A percentile compares a stretch with the other conserved stretches of the same genome.
Evolutionary conservation across 2,113 vertebrate genomes (phyloP).

Genomic region (Anolis sagrei): DNA sequence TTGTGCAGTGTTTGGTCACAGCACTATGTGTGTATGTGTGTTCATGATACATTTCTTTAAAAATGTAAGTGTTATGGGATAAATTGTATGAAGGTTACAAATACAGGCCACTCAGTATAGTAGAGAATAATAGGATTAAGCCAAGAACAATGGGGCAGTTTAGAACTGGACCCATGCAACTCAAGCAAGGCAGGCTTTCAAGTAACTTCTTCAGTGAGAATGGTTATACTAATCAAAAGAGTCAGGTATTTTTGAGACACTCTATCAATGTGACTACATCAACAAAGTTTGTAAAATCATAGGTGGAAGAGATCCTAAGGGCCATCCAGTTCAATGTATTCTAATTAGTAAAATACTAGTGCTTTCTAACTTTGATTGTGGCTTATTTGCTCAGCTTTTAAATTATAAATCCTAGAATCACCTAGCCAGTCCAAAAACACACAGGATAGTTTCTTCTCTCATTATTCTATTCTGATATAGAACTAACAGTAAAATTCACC

Average conservation of each 20-base stretch:
- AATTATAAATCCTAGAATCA: too few relatives aligned
- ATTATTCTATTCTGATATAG: too few relatives aligned
- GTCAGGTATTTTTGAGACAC: neutral
- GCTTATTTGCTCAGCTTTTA: neutral
- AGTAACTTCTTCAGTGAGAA: neutral
- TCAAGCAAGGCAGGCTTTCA: neutral
- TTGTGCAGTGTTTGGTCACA: neutral
- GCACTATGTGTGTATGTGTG: neutral
- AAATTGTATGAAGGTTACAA: neutral
- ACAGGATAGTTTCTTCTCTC: too few relatives aligned
- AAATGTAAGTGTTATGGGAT: neutral
- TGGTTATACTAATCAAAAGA: neutral
- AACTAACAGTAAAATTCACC: too few relatives aligned
- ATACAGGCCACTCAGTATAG: neutral
- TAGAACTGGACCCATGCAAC: neutral
- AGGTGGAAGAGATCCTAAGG: too few relatives aligned
- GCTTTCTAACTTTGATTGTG: neutral
- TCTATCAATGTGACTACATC: neutral
- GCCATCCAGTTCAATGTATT: neutral
- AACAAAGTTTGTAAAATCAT: too few relatives aligned
- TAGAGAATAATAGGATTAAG: neutral
- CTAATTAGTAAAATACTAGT: neutral
- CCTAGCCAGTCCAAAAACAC: too few relatives aligned
- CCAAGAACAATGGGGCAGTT: neutral
- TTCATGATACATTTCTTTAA: neutral